Base-by-base conservation (phyloP, 2,888 invertebrate genomes). In the Agonopterix subpropinquella region DNA sequence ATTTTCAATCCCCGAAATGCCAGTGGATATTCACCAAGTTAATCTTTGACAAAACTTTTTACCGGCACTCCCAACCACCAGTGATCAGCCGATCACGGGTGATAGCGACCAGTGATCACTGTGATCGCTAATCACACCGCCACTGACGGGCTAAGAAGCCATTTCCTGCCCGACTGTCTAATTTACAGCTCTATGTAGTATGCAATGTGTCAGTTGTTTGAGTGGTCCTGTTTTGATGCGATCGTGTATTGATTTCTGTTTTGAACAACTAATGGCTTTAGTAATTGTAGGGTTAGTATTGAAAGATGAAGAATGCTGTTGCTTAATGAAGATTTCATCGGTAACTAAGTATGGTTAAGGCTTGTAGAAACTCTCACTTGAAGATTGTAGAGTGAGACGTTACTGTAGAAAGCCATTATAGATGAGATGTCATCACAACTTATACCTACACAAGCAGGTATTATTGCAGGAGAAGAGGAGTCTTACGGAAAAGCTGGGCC, bases 131-230 rank as follows among this genome's bases (percentile, higher is more conserved):
- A 86, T 85, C 84, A 82, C 67, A 53, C 77, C 59, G 69, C 59
- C 63, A 78, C 78, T 84, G 87, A 88, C 87, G 81, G 83, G 67
- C 62, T 87, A 87, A 87, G 85, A 85, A 86, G 82, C 76, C 82
- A 78, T 82, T 85, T 87, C 87, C 87, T 82, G 86, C 73, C 76
- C 71, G 65, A 77, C 78, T 78, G 72, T 85, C 87, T 88, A 86
- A 88, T 87, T 88, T 82, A 83, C 82, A 77, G 80, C 77, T 80
- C 74, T 68, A 62, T 60, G 65, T 67, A 62, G 65, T 70, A 64
- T 50, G 57, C 65, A 67, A 64, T 65, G 59, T 46, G 50, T 51
- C 49, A 45, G 47, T 49, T 55, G 58, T 55, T 56, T 58, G 57
- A 59, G 57, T 55, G 59, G 63, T 65, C 68, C 64, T 66, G 57